Evolutionary conservation across 2,113 vertebrate genomes (phyloP), one percentile per base, ranked within the genome.

Genomic region (Coptodon bakossiorum): DNA sequence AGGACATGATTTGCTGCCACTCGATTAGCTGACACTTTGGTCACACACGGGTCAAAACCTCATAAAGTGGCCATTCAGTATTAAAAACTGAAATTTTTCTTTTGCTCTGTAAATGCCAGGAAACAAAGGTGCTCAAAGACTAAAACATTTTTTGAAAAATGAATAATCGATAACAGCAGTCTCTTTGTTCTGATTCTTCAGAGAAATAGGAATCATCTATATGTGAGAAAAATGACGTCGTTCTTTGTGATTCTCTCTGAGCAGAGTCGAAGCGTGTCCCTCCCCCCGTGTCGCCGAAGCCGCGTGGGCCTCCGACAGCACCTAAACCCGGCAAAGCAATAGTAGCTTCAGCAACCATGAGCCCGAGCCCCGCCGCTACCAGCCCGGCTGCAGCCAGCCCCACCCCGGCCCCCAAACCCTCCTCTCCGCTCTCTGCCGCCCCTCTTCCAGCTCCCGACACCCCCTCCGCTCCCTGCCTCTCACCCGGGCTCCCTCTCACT

Each of bases 221-320:
- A 11, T 9, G 22, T 54, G 78, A 22, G 29, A 73, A 73, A 80
- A 76, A 19, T 88, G 34, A 82, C 6, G 4, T 5, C 2, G 11
- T 52, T 79, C n/a, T 22, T 52, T 85, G 43, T 86, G 9, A 54
- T 57, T 90, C 81, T 81, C 68, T 86, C 79, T 34, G 56, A 81
- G 71, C 88, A 97, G 98, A 99, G 54, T 90, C 96, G 59, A 99
- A 97, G 93, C 97, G 97, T 3, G 91, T 96, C 48, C 98, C 97
- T 2, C 98, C 98, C 11, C 98, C 98, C 0, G 97, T 98, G 45
- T 99, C 98, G n/a, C 98, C 98, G 17, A 98, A 99, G 93, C 98
- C 98, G 4, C 94, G 96, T 1, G 98, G 98, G 0, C 98, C 98
- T 71, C 98, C 98, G 2, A 99, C 98, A 2, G 97, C 98, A 0